Evolutionary conservation across 2,113 vertebrate genomes (phyloP).

Genomic region (Clinocottus analis): DNA sequence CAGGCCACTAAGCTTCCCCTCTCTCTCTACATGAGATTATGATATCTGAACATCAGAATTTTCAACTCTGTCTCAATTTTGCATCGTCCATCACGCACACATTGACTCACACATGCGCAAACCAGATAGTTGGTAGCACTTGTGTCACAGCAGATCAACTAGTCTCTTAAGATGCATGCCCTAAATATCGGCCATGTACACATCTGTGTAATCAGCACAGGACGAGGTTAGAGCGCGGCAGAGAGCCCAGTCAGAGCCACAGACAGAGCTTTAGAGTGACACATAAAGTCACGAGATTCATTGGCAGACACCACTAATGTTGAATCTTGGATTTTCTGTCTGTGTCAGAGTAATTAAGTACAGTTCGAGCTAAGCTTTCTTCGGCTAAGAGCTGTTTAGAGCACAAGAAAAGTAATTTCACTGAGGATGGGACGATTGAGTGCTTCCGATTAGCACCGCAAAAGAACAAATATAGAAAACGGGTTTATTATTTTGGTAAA

Average conservation of each 20-base stretch:
- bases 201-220: conserved; percentile 71
- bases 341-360: conserved; percentile 36
- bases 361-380: conserved; percentile 19
- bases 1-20: conserved; percentile 11
- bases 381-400: conserved; percentile 1
- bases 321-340: conserved; percentile 32
- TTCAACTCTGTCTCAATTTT: conserved; percentile 25
- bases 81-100: conserved; percentile 21
- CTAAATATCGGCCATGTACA: conserved; percentile 73
- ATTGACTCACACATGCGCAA: conserved; percentile 2
- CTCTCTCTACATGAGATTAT: conserved; percentile 44
- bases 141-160: conserved; percentile 52
- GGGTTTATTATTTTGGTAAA: neutral
- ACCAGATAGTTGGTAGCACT: conserved; percentile 30
- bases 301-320: neutral
- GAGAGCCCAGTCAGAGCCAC: conserved; percentile 18
- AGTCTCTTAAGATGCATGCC: conserved; percentile 69
- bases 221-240: conserved; percentile 17
- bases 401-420: neutral
- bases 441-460: neutral
- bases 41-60: conserved; percentile 35
- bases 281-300: conserved; percentile 23
- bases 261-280: conserved; percentile 37
- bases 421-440: neutral
- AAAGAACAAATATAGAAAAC: neutral